These are phyloP conservation scores for Quadroppia sp. DNA, from an alignment of 2,888 invertebrate genomes.

Conservation along the genomic window DNA sequence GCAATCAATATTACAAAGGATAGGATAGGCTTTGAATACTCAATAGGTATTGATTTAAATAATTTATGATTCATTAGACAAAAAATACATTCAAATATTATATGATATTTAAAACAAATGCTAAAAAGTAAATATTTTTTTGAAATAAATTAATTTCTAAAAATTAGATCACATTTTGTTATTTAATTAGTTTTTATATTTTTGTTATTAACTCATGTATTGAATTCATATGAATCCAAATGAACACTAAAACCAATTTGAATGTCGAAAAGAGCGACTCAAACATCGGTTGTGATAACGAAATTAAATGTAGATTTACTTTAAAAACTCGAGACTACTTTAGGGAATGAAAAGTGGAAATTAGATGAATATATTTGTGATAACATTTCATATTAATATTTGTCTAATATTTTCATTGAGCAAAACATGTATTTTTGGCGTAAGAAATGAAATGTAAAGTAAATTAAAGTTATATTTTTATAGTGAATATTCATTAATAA, in stretches of 20 bases:
- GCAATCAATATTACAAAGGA: not conserved
- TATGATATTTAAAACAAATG: not conserved
- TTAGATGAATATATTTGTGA: slow-evolving; percentile 10
- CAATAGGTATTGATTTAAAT: not conserved
- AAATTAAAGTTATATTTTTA: slow-evolving; percentile 22
- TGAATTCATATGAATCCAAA: no score
- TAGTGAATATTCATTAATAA: slow-evolving; percentile 23
- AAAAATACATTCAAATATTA: not conserved
- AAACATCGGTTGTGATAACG: no score
- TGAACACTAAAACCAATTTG: no score
- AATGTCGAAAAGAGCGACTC: no score
- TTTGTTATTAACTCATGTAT: no score
- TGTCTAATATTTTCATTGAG: not conserved
- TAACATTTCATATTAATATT: not conserved
- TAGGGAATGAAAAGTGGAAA: no score
- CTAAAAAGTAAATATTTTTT: no score
- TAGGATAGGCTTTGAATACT: not conserved
- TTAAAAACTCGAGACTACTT: no score
- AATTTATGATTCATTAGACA: not conserved
- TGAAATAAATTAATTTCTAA: no score
- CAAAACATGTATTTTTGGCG: not conserved
- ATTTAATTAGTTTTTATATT: no score
- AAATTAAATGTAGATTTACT: no score
- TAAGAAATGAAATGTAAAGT: slow-evolving; percentile 12
- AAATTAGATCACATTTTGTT: no score